A percentile compares a stretch with the other conserved stretches of the same genome.
Evolutionary conservation across 2,797 vertebrate species (phyloP).

Genomic region (Brotula barbata): DNA sequence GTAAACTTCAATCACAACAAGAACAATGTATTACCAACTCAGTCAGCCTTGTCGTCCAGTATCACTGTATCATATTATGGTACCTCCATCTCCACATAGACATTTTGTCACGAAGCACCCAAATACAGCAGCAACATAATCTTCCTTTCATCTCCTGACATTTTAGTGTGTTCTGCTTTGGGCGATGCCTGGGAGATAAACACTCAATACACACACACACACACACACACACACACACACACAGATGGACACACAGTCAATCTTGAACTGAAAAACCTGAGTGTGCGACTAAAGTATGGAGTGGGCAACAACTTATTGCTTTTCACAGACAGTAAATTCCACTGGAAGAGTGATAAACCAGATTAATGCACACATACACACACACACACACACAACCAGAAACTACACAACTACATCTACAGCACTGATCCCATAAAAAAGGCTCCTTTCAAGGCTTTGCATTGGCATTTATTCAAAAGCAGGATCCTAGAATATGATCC

Average conservation of each 20-base stretch:
- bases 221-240: no score
- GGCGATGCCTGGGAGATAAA: conserved; percentile 12
- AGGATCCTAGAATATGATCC: conserved; percentile 31
- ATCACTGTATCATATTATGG: no score
- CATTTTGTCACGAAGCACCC: neutral
- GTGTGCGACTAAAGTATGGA: conserved; percentile 19
- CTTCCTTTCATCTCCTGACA: conserved; percentile 25
- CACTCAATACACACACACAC: no score
- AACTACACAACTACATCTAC: neutral
- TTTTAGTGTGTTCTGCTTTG: conserved; percentile 14
- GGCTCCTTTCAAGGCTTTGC: no score
- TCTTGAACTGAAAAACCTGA: conserved; percentile 2
- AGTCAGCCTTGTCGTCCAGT: no score
- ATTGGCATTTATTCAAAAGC: no score
- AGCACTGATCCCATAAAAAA: conserved; percentile 20
- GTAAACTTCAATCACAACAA: neutral
- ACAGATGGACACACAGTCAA: no score
- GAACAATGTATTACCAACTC: neutral
- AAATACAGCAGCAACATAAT: conserved; percentile 2
- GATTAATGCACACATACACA: conserved; percentile 1
- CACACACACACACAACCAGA: neutral
- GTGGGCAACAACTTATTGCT: conserved; percentile 3
- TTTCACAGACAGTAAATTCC: conserved; percentile 19
- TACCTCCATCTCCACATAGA: neutral
- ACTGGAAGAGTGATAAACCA: conserved; percentile 19